Conservation (phyloP, 1,140 invertebrate species). For the Agraylea sexmaculata region DNA sequence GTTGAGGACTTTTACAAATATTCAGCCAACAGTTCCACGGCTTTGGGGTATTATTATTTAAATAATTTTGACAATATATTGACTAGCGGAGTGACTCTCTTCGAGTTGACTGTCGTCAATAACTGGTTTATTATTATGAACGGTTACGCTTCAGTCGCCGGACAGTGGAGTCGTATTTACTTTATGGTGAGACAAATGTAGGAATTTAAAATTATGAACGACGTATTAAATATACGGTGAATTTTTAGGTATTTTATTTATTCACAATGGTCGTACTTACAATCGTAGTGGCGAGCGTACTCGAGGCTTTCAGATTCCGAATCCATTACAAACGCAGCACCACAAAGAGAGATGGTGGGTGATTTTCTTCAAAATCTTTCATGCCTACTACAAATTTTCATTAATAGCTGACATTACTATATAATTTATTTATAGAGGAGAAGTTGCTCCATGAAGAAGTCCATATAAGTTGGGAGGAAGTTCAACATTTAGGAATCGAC, state of each 20-base stretch:
- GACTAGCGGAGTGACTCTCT: constrained; percentile 68
- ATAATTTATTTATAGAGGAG: constrained; percentile 52
- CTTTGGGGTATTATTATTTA: constrained; percentile 74
- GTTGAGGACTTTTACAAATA: constrained; percentile 77
- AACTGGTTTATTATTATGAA: constrained; percentile 92
- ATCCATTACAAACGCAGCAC: constrained; percentile 79
- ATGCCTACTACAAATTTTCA: constrained; percentile 4
- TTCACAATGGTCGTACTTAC: constrained; percentile 86
- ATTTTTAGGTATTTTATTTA: constrained; percentile 59
- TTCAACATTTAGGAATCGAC: constrained; percentile 49
- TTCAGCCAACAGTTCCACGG: constrained; percentile 47
- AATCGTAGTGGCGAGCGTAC: constrained; percentile 80
- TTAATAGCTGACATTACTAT: constrained; percentile 9
- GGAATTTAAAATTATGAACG: neutral
- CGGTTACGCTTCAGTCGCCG: constrained; percentile 61
- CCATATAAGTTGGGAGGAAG: constrained; percentile 54
- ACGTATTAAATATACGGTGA: neutral
- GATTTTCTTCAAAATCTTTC: neutral
- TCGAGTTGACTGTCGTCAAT: constrained; percentile 84
- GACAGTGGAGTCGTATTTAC: constrained; percentile 60
- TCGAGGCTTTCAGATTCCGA: constrained; percentile 82
- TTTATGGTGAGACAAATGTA: constrained; percentile 54
- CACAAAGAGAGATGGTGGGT: constrained; percentile 66
- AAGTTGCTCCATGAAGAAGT: constrained; percentile 64
- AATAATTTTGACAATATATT: constrained; percentile 75